A percentile compares a stretch with the other conserved stretches of the same genome.
These are phyloP conservation scores for Microctenopoma lineatum DNA, from an alignment of 2,797 vertebrate species.

Conservation along the genomic window DNA sequence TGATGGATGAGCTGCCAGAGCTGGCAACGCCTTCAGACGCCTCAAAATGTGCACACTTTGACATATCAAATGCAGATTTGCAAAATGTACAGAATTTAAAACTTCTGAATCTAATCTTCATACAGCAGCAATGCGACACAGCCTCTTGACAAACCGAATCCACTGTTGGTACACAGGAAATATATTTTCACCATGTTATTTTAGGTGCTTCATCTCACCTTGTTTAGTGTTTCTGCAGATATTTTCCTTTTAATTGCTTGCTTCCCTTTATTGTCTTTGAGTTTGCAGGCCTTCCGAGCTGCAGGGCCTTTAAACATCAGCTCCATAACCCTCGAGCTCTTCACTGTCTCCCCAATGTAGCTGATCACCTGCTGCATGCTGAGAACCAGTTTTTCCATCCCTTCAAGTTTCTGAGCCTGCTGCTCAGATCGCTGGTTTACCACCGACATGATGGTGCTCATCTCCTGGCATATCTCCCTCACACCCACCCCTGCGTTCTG, in stretches of 20 bases:
- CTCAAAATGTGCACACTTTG: neutral
- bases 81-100: neutral
- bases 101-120: neutral
- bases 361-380: slow-evolving; percentile 89
- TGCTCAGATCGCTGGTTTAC: slow-evolving; percentile 88
- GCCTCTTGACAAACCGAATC: neutral
- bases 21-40: neutral
- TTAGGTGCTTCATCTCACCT: slow-evolving; percentile 79
- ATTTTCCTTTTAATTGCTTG: slow-evolving; percentile 76
- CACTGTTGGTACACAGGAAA: neutral
- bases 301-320: slow-evolving; percentile 82
- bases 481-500: slow-evolving; percentile 78
- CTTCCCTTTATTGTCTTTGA: slow-evolving; percentile 78
- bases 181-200: slow-evolving; percentile 11
- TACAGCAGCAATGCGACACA: slow-evolving; percentile 8
- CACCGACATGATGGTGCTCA: slow-evolving; percentile 86
- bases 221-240: slow-evolving; percentile 73
- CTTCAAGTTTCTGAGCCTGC: slow-evolving; percentile 89
- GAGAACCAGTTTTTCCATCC: slow-evolving; percentile 88
- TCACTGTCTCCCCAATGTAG: slow-evolving; percentile 88
- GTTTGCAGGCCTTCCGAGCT: slow-evolving; percentile 71
- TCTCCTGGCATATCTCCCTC: slow-evolving; percentile 86
- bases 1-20: slow-evolving; percentile 4
- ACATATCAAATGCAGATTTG: neutral
- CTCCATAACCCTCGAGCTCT: slow-evolving; percentile 83